A percentile compares a stretch with the other conserved stretches of the same genome.
Evolutionary conservation across 1,140 invertebrate species (phyloP).

Genomic region (Atta cephalotes): DNA sequence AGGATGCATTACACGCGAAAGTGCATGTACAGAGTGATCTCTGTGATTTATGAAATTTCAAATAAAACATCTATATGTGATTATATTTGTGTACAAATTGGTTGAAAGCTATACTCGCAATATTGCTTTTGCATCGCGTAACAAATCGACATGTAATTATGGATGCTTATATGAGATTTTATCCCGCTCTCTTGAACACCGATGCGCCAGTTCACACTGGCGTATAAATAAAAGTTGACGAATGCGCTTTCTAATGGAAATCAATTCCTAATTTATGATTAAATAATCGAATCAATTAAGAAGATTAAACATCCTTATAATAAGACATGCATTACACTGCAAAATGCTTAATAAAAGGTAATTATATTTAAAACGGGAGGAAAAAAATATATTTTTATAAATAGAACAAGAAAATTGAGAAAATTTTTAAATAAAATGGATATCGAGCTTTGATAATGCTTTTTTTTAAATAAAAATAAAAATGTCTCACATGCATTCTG

Average conservation of each 20-base stretch:
- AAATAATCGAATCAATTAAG: constrained; percentile 19
- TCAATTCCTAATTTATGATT: constrained; percentile 25
- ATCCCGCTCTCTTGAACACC: background rate
- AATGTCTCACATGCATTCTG: constrained; percentile 43
- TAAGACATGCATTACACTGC: background rate
- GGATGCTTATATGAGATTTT: constrained; percentile 8
- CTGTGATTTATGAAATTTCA: constrained; percentile 4
- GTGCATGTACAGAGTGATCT: background rate
- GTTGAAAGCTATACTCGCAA: background rate
- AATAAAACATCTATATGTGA: background rate
- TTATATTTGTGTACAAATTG: constrained; percentile 1
- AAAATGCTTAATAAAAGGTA: background rate
- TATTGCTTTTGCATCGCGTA: background rate
- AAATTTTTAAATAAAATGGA: background rate
- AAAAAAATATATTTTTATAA: background rate
- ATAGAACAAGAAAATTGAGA: background rate
- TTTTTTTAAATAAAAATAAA: constrained; percentile 40
- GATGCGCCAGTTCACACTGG: background rate
- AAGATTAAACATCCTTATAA: background rate
- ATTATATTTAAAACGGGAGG: background rate
- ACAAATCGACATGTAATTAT: background rate
- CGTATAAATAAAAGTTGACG: constrained; percentile 9
- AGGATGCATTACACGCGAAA: background rate
- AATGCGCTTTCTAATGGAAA: constrained; percentile 14
- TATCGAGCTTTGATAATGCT: background rate